Base-by-base conservation (phyloP, 2,888 invertebrate genomes). In the Lacanobia oleracea region DNA sequence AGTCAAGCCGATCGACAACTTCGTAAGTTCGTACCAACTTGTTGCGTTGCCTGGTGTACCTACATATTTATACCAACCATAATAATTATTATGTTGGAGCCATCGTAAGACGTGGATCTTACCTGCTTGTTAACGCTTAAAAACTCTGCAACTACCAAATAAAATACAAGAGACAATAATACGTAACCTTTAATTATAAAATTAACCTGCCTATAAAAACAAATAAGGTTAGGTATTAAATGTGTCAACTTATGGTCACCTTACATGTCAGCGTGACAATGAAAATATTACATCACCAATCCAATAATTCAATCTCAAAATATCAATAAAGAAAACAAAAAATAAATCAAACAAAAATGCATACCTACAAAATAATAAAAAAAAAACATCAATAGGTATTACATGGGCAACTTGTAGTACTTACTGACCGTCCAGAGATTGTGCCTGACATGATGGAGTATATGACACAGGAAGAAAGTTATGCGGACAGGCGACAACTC, bases 401-500 rank as follows among this genome's bases (percentile, higher is more conserved):
- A 40, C 16, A 33, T 53, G 23, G 43, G 23, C 14, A 53, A 56
- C 43, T 14, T 16, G 16, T 65, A 54, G 27, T 43, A 45, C 23
- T 40, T 43, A 45, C 23, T 40, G 16, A n/a, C 27, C n/a, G 23
- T 10, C 16, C 10, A 9, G 18, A 14, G 0, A 50, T 50, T n/a
- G 50, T 50, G 14, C 12, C 9, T 51, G 14, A 16, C 14, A 18
- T 12, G 50, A 90, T 89, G 90, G 88, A 90, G 51, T 56, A 75
- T 4, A 83, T 93, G 85, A 86, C 87, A 2, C 89, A 91, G 61
- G 90, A 92, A 70, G 94, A 93, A 72, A 95, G 95, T 70, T 95
- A 92, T 72, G 90, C 88, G 0, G 89, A 93, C 40, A 90, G 95
- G 27, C 88, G 95, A 40, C 88, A 89, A 68, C 89, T 95, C 2